Conservation (phyloP, 1,140 invertebrate species). For the Prorops nasuta region DNA sequence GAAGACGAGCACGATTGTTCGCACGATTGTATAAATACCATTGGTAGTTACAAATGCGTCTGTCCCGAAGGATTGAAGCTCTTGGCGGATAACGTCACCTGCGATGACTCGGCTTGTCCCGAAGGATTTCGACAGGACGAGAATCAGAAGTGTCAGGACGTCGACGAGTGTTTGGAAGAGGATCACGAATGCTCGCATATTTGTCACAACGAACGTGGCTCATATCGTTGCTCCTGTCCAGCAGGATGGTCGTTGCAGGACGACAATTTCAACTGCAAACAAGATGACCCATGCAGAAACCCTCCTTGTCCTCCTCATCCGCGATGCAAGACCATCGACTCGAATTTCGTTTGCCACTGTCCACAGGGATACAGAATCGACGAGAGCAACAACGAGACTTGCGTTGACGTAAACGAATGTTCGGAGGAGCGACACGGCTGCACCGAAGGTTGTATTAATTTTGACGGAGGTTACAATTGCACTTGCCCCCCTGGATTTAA, state of each 20-base stretch:
- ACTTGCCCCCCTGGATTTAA: conserved; percentile 71
- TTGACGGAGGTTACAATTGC: conserved; percentile 68
- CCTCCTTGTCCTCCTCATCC: conserved; percentile 15
- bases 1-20: conserved; percentile 63
- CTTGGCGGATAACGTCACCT: conserved; percentile 68
- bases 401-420: conserved; percentile 71
- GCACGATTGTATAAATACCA: conserved; percentile 73
- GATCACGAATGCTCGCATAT: conserved; percentile 59
- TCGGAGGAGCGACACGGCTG: conserved; percentile 60
- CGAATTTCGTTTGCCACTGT: conserved; percentile 44
- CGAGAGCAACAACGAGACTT: conserved; percentile 38
- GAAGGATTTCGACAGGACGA: conserved; percentile 52
- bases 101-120: conserved; percentile 61
- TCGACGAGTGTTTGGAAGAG: conserved; percentile 76
- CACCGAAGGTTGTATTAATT: conserved; percentile 68
- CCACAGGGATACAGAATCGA: conserved; percentile 44
- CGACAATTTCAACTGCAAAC: conserved; percentile 17
- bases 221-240: conserved; percentile 72
- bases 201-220: conserved; percentile 55
- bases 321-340: conserved; percentile 9
- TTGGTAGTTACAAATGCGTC: conserved; percentile 75
- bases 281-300: conserved; percentile 15
- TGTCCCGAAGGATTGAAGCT: conserved; percentile 74
- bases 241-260: conserved; percentile 53
- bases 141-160: conserved; percentile 57